Evolutionary conservation across 1,140 invertebrate species (phyloP).

Genomic region (Steinernema khuongi): DNA sequence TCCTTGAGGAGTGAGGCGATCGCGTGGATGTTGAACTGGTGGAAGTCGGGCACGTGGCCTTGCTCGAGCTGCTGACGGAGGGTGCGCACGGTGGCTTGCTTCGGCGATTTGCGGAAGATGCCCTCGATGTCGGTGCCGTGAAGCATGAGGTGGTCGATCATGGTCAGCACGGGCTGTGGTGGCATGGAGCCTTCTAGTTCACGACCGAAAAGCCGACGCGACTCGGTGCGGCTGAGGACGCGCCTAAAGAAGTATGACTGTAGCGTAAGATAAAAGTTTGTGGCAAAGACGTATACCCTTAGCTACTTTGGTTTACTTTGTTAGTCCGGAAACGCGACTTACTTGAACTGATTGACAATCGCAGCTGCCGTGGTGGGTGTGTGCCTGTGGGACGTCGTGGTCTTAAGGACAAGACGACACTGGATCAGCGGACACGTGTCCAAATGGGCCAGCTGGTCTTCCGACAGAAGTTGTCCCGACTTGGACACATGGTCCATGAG

Average conservation of each 20-base stretch:
- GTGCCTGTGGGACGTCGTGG: constrained; percentile 15
- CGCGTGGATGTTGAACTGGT: constrained; percentile 41
- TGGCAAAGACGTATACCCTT: not conserved
- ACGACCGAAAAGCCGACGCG: constrained; percentile 30
- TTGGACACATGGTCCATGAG: constrained; percentile 34
- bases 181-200: constrained; percentile 36
- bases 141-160: constrained; percentile 39
- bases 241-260: constrained; percentile 20
- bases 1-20: constrained; percentile 40
- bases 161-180: constrained; percentile 37
- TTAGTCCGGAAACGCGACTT: constrained; percentile 5
- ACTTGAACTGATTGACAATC: constrained; percentile 34
- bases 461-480: constrained; percentile 18
- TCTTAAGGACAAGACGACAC: constrained; percentile 25
- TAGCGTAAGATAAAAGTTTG: not conserved
- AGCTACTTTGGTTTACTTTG: not conserved
- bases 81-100: constrained; percentile 35
- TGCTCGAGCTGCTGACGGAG: constrained; percentile 31
- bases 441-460: constrained; percentile 14
- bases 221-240: constrained; percentile 33
- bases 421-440: constrained; percentile 33
- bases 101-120: constrained; percentile 41
- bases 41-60: constrained; percentile 36
- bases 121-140: constrained; percentile 33
- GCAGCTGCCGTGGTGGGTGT: constrained; percentile 20